Evolutionary conservation across 2,797 vertebrate species (phyloP), one percentile per base, ranked within the genome.

Genomic region (Coccyzus lansbergi): DNA sequence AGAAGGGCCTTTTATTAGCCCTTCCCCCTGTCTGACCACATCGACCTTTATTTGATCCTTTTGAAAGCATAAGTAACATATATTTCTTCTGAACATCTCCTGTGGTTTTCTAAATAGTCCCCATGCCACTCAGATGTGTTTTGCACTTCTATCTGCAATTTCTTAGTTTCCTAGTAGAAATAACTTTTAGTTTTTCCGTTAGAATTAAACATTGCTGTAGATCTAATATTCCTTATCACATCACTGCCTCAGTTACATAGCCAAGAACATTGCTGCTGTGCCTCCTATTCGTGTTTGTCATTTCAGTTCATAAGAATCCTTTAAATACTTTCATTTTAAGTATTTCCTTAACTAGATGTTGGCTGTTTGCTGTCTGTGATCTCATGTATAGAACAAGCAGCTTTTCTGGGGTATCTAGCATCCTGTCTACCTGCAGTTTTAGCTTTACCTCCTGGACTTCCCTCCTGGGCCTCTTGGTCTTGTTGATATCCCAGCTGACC

Each of bases 101-200:
- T 46, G 1, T 15, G 5, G 6, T 68, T 88, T 92, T 44, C 12
- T 67, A 52, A 67, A 40, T 44, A 52, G 28, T 31, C 26, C 13
- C 31, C 4, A 16, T 44, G 31, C 29, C 31, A 56, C 24, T 7
- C 1, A 4, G 59, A 72, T 79, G 55, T 40, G 5, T 44, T 24
- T 86, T 69, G 19, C 14, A 25, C 48, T 90, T 95, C 86, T 69
- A 55, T 48, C 63, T 91, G 20, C 5, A 44, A n/a, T 52, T 90
- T 67, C 51, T 56, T 72, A 14, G 2, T 69, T 81, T 81, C 19
- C 3, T 70, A 70, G 31, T 53, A 91, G 38, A 38, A 67, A 62
- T 65, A 0, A 46, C 52, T 86, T 87, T 71, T 44, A 79, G 8
- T 16, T 82, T 17, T 67, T 83, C 9, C 40, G 58, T 62, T 36